Evolutionary conservation across 2,888 invertebrate genomes (phyloP).

Genomic region (Neoascia interrupta): DNA sequence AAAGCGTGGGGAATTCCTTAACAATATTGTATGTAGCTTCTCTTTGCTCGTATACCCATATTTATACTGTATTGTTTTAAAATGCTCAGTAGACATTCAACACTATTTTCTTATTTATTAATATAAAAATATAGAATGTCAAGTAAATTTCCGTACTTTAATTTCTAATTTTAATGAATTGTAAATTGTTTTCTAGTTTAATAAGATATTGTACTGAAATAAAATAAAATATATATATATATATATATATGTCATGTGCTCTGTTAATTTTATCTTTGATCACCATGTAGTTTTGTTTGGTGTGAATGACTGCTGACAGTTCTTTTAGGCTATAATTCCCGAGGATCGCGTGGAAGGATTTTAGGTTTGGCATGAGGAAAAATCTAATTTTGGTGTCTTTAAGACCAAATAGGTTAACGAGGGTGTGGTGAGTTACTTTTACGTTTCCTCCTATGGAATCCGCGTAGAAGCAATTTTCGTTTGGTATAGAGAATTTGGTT

Average conservation of each 20-base stretch:
- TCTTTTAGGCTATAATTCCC: conserved; percentile 39
- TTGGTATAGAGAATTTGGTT: not conserved
- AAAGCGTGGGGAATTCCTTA: conserved; percentile 5
- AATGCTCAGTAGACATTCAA: too few relatives aligned
- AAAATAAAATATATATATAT: not conserved
- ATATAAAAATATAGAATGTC: too few relatives aligned
- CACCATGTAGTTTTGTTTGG: too few relatives aligned
- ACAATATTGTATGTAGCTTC: too few relatives aligned
- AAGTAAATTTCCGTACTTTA: too few relatives aligned
- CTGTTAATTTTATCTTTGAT: conserved; percentile 8
- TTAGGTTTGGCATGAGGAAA: conserved; percentile 30
- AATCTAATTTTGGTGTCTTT: conserved; percentile 15
- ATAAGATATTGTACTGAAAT: not conserved
- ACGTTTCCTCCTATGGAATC: conserved; percentile 12
- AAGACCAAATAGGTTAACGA: not conserved
- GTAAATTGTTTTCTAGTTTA: not conserved
- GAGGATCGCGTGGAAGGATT: conserved; percentile 35
- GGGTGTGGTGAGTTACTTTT: not conserved
- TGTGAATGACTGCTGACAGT: conserved; percentile 26
- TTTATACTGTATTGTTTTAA: too few relatives aligned
- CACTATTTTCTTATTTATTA: too few relatives aligned
- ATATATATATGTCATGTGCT: not conserved
- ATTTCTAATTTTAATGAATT: not conserved
- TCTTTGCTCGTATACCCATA: too few relatives aligned
- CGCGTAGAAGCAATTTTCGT: not conserved